Conservation (phyloP, 2,888 invertebrate species). For the Luperina nickerlii region DNA sequence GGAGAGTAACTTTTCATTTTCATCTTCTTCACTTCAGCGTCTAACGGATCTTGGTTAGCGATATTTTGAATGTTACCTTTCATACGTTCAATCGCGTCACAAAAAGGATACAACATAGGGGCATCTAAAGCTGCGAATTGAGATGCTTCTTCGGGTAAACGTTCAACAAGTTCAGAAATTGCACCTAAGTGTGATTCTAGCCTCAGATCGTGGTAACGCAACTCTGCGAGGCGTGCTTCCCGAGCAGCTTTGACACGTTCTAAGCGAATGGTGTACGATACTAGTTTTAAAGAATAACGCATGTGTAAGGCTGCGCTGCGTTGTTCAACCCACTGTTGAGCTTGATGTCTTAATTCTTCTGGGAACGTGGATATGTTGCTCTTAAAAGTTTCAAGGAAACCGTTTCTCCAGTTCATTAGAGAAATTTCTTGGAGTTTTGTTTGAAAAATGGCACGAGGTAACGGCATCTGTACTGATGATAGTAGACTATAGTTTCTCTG, state of each 20-base stretch:
- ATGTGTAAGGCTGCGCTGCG: slow-evolving; percentile 74
- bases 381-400: slow-evolving; percentile 82
- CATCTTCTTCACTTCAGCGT: slow-evolving; percentile 75
- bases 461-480: slow-evolving; percentile 53
- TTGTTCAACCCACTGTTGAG: slow-evolving; percentile 80
- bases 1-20: slow-evolving; percentile 81
- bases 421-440: slow-evolving; percentile 79
- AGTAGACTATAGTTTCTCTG: slow-evolving; percentile 43
- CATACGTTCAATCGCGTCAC: slow-evolving; percentile 74
- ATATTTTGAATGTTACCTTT: slow-evolving; percentile 72
- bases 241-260: slow-evolving; percentile 79
- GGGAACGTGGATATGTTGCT: slow-evolving; percentile 75
- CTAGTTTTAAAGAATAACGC: slow-evolving; percentile 80
- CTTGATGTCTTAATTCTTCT: slow-evolving; percentile 77
- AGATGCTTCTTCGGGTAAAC: slow-evolving; percentile 73
- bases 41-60: slow-evolving; percentile 64
- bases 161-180: slow-evolving; percentile 73
- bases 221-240: slow-evolving; percentile 75
- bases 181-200: slow-evolving; percentile 81
- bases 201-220: slow-evolving; percentile 78
- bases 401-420: slow-evolving; percentile 81
- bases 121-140: slow-evolving; percentile 74
- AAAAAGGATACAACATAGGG: slow-evolving; percentile 78
- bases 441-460: slow-evolving; percentile 77
- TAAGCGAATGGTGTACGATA: slow-evolving; percentile 79